These are phyloP conservation scores for Ptychobarbus kaznakovi DNA, from an alignment of 2,797 vertebrate genomes.

Conservation along the genomic window DNA sequence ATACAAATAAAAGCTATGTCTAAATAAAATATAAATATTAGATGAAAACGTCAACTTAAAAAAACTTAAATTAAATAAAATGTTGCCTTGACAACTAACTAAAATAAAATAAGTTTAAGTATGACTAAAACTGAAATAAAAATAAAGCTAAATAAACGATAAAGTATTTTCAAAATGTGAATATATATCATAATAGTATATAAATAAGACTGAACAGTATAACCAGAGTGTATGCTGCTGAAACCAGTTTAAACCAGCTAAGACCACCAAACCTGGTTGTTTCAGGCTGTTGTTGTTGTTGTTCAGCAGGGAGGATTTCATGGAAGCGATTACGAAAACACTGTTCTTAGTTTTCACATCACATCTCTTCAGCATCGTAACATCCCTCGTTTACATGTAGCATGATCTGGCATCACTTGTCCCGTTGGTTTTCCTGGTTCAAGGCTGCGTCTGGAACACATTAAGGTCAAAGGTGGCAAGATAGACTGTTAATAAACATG, in stretches of 20 bases:
- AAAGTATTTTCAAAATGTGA: no score
- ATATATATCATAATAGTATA: no score
- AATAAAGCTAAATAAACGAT: no score
- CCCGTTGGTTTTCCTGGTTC: not conserved
- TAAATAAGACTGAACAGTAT: not conserved
- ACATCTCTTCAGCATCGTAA: not conserved
- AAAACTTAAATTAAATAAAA: no score
- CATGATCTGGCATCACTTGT: not conserved
- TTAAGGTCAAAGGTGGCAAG: not conserved
- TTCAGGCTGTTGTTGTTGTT: not conserved
- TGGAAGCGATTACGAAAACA: not conserved
- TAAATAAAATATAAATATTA: no score
- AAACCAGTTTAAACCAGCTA: not conserved
- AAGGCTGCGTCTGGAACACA: not conserved
- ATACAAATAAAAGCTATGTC: no score
- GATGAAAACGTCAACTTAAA: no score
- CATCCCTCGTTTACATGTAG: not conserved
- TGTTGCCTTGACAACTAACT: no score
- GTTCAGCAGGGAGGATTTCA: not conserved
- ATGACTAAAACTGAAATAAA: no score
- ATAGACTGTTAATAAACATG: constrained; percentile 4
- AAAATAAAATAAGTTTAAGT: no score
- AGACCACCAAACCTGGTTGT: not conserved
- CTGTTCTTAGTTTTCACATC: not conserved
- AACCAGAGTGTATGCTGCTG: not conserved